Evolutionary conservation across 2,113 vertebrate genomes (phyloP), one percentile per base, ranked within the genome.

Genomic region (Cyprinodon brontotheroides): DNA sequence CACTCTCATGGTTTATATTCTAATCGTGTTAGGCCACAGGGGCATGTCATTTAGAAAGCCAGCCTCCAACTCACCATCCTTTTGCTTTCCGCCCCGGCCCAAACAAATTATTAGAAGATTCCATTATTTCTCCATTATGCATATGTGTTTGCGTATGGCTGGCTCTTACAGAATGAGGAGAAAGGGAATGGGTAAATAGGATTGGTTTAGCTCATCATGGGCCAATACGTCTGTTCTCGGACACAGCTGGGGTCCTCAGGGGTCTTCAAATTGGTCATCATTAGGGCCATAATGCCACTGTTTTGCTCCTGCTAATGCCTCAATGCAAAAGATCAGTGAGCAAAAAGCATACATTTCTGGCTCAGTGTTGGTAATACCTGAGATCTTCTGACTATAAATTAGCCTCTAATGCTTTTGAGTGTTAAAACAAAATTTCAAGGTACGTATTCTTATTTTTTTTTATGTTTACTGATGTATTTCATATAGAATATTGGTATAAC

Each of bases 71-170:
- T 91, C 91, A 14, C 80, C 68, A 29, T 79, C 85, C 87, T 79
- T 84, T 87, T 86, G 85, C 91, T 86, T 87, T 82, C 84, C 80
- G 68, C 71, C 48, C 64, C 41, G 81, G 81, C 83, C 90, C 90
- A 93, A 93, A 93, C 91, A 92, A 93, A 93, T 93, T 91, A 95
- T 93, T 91, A 89, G 91, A 92, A 87, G 91, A 94, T 93, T 90
- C 89, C 91, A 94, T 95, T 94, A 93, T 94, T 92, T 89, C 87
- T 90, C 91, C 92, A 93, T 93, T 94, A 94, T 94, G 93, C 92
- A 94, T 94, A 92, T 94, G 91, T 89, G 91, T 93, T 90, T 88
- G 91, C 63, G 84, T 83, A 81, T 65, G 88, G 71, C 79, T 68
- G 80, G 64, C 84, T 60, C 83, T 74, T 69, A 65, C 47, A 70